Percentiles rank a stretch among this genome's conserved stretches.
phyloP scores from a whole-genome alignment of 2,888 invertebrate species.

The Phrixothrix hirtus region DNA sequence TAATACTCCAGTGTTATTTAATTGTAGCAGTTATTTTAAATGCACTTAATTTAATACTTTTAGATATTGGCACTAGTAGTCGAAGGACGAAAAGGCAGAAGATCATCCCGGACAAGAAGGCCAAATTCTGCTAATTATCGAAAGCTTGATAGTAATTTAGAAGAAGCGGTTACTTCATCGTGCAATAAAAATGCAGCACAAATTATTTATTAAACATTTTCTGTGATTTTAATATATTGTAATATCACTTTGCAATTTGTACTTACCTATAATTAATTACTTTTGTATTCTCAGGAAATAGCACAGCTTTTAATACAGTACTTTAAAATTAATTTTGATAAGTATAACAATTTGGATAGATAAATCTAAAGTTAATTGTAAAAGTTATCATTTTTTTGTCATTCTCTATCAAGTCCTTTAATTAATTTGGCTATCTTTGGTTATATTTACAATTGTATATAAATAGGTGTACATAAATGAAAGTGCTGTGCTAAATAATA shows the following conservation, averaged over 20 bases:
- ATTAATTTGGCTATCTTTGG: too few species aligned
- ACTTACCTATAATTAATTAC: background rate
- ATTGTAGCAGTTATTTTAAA: constrained; percentile 2
- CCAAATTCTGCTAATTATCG: constrained; percentile 67
- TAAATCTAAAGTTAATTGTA: too few species aligned
- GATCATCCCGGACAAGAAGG: constrained; percentile 57
- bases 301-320: too few species aligned
- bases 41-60: constrained; percentile 35
- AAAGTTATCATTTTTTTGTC: too few species aligned
- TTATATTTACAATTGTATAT: too few species aligned
- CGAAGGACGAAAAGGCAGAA: constrained; percentile 61
- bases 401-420: too few species aligned
- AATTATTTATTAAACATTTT: constrained; percentile 59
- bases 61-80: constrained; percentile 67
- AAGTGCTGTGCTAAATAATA: too few species aligned
- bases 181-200: constrained; percentile 60
- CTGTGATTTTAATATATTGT: constrained; percentile 8
- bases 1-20: too few species aligned
- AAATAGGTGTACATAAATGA: too few species aligned
- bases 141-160: constrained; percentile 68
- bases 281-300: background rate
- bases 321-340: too few species aligned
- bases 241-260: constrained; percentile 3
- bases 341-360: too few species aligned
- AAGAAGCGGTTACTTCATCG: constrained; percentile 68